These are phyloP conservation scores for Suillia variegata DNA, from an alignment of 2,888 invertebrate genomes.

Conservation along the genomic window DNA sequence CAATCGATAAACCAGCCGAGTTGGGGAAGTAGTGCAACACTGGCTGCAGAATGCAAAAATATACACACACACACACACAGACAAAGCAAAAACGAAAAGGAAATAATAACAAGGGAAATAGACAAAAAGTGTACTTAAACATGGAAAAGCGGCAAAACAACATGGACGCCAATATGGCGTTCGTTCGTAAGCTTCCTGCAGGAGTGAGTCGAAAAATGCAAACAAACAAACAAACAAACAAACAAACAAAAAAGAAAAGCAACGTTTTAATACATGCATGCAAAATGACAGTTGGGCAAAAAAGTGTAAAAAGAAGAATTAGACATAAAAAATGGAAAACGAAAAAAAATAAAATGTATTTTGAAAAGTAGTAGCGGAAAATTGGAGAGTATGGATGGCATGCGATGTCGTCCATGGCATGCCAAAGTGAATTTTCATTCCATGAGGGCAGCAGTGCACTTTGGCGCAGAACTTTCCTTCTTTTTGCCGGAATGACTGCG, in stretches of 20 bases:
- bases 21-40: slow-evolving; percentile 41
- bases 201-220: slow-evolving; percentile 35
- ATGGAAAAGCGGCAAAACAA: no score
- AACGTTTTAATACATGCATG: slow-evolving; percentile 13
- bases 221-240: slow-evolving; percentile 24
- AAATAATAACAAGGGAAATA: not conserved
- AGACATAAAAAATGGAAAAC: no score
- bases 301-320: not conserved
- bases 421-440: slow-evolving; percentile 17
- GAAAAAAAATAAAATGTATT: no score
- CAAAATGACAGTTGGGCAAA: not conserved
- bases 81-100: no score
- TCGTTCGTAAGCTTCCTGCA: slow-evolving; percentile 45
- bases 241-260: not conserved
- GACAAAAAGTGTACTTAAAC: not conserved
- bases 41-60: not conserved
- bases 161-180: slow-evolving; percentile 30
- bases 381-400: slow-evolving; percentile 28
- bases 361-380: no score
- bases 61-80: no score
- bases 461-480: slow-evolving; percentile 19
- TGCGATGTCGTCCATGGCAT: slow-evolving; percentile 19
- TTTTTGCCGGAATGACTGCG: no score
- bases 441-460: slow-evolving; percentile 22
- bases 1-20: slow-evolving; percentile 59